Evolutionary conservation across 2,888 invertebrate genomes (phyloP), one percentile per base, ranked within the genome.

Genomic region (Leptarthrus brevirostris): DNA sequence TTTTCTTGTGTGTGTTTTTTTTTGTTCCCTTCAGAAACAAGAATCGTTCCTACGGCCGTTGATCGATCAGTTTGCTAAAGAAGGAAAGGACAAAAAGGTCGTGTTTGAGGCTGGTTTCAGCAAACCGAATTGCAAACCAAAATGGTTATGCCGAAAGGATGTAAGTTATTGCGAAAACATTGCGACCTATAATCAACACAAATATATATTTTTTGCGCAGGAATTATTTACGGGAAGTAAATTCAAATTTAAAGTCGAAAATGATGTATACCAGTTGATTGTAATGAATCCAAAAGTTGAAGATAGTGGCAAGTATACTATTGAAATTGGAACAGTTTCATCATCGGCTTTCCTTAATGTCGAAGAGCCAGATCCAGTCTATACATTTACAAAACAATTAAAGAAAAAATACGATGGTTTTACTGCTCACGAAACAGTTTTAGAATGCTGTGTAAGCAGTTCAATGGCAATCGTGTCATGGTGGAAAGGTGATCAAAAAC

Each of bases 211-310:
- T n/a, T n/a, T 30, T 30, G 1, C 4, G 8, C n/a, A 97, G 94
- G 98, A 98, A 89, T 88, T 97, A 66, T 98, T 98, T 87, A 90
- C 94, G 77, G 96, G 98, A 78, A 93, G 96, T 74, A 99, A 97
- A 86, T 98, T 95, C 85, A 97, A 98, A 86, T 95, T 99, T 86
- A 93, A 93, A 80, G 93, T 92, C 81, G 97, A 98, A 83, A 93
- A 93, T 80, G 96, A 97, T 81, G 90, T 92, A 0, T 97, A 98
- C 85, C 93, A 92, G 81, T 87, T 99, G 77, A 92, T 95, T 78
- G 96, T 99, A 80, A 89, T 89, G 83, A 91, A 90, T 80, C 97
- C 99, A 0, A 96, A 95, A 86, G 94, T 95, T 40, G 98, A 99
- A 80, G 99, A 99, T 84, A 94, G 94, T 78, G 99, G 98, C 80